These are phyloP conservation scores for Lithophane leautieri DNA, from an alignment of 2,888 invertebrate species.

Conservation along the genomic window DNA sequence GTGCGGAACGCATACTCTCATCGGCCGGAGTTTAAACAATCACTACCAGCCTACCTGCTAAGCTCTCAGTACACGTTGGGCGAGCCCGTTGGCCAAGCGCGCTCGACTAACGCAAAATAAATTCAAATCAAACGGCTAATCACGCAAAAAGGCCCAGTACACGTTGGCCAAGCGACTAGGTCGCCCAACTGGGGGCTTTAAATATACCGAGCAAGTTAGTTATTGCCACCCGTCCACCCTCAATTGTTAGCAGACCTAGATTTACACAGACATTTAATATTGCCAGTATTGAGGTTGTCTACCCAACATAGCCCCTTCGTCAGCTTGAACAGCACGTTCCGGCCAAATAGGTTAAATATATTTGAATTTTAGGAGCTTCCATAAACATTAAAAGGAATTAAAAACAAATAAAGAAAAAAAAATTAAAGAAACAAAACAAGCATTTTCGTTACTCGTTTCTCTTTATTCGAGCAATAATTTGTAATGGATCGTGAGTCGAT, in stretches of 20 bases:
- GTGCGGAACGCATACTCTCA: no score
- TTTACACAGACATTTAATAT: constrained; percentile 5
- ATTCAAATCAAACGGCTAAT: no score
- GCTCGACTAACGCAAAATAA: no score
- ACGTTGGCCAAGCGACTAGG: no score
- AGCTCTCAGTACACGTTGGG: no score
- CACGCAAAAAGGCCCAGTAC: no score
- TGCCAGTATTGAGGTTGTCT: neutral
- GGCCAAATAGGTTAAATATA: neutral
- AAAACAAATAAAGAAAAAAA: constrained; percentile 29
- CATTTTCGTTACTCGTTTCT: constrained; percentile 12
- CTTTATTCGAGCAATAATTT: constrained; percentile 16
- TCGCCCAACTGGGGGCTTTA: neutral
- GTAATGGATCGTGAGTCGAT: constrained; percentile 22
- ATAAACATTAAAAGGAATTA: constrained; percentile 26
- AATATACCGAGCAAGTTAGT: neutral
- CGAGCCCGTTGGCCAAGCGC: no score
- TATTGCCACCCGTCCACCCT: neutral
- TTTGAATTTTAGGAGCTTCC: neutral
- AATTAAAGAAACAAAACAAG: constrained; percentile 15
- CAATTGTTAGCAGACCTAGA: neutral
- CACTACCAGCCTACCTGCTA: no score
- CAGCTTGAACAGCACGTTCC: neutral
- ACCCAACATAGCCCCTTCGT: neutral
- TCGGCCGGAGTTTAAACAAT: no score